Percentiles rank a stretch among this genome's conserved stretches.
These are phyloP conservation scores for Anas platyrhynchos DNA, from an alignment of 2,113 vertebrate genomes.

Conservation along the genomic window DNA sequence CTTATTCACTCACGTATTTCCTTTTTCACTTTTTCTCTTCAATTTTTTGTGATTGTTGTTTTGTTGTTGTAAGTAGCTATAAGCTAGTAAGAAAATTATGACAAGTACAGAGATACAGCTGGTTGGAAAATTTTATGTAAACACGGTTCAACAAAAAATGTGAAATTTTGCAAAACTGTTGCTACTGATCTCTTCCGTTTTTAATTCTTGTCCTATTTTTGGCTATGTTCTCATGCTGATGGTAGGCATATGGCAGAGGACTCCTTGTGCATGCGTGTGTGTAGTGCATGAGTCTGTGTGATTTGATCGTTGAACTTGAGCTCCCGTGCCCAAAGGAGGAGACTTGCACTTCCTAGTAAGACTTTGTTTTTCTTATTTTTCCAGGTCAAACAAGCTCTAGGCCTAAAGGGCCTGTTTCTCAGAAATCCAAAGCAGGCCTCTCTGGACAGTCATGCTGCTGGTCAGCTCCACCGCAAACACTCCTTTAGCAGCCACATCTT, in stretches of 20 bases:
- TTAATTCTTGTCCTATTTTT: not conserved
- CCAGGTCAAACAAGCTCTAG: slow-evolving; percentile 90
- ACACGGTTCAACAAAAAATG: not conserved
- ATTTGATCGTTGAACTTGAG: not conserved
- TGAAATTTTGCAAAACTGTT: not conserved
- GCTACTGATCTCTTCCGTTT: not conserved
- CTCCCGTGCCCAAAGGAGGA: not conserved
- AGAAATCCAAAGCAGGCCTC: slow-evolving; percentile 97
- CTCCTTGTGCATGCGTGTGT: not conserved
- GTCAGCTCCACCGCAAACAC: slow-evolving; percentile 87
- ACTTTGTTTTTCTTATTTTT: slow-evolving; percentile 25
- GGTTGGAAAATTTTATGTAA: not conserved
- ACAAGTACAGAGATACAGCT: not conserved
- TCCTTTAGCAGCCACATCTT: slow-evolving; percentile 93
- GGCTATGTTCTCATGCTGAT: not conserved
- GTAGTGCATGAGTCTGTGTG: not conserved
- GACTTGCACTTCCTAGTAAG: not conserved
- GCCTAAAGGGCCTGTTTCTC: slow-evolving; percentile 98
- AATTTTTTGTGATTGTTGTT: not conserved
- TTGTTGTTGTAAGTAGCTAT: not conserved
- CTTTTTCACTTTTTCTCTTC: not conserved
- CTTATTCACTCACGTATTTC: not conserved
- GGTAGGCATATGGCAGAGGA: not conserved
- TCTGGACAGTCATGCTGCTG: slow-evolving; percentile 99
- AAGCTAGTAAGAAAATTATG: not conserved